Conservation (phyloP, 2,113 vertebrate genomes). For the Galeopterus variegatus region DNA sequence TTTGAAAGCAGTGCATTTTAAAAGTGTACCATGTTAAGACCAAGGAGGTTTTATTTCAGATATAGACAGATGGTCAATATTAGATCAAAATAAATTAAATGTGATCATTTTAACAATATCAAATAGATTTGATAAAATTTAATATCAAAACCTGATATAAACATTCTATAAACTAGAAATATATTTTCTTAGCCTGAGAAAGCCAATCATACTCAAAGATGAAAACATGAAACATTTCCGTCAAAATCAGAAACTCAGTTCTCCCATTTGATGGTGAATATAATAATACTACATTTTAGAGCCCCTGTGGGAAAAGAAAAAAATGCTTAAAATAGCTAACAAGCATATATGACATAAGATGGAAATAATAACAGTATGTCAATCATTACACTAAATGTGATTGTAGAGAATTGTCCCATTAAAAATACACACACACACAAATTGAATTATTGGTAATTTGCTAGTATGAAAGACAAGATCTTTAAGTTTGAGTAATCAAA, state of each 20-base stretch:
- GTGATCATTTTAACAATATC: background rate
- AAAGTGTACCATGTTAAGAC: background rate
- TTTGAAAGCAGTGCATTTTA: background rate
- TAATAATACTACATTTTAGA: background rate
- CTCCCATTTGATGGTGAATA: background rate
- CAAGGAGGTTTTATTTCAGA: background rate
- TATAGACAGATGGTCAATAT: background rate
- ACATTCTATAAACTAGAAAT: background rate
- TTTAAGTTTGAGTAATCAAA: background rate
- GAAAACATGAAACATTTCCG: background rate
- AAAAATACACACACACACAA: background rate
- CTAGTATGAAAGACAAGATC: background rate
- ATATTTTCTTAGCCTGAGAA: background rate
- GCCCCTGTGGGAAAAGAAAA: background rate
- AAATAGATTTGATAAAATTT: background rate
- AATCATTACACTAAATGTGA: background rate
- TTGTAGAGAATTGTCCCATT: background rate
- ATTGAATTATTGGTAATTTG: background rate
- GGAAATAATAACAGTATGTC: background rate
- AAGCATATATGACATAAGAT: background rate
- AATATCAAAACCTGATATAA: background rate
- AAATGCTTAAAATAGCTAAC: background rate
- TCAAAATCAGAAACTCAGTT: background rate
- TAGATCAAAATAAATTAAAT: background rate
- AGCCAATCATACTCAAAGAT: background rate